Evolutionary conservation across 2,113 vertebrate species (phyloP).

Genomic region (Onychorhynchus coronatus): DNA sequence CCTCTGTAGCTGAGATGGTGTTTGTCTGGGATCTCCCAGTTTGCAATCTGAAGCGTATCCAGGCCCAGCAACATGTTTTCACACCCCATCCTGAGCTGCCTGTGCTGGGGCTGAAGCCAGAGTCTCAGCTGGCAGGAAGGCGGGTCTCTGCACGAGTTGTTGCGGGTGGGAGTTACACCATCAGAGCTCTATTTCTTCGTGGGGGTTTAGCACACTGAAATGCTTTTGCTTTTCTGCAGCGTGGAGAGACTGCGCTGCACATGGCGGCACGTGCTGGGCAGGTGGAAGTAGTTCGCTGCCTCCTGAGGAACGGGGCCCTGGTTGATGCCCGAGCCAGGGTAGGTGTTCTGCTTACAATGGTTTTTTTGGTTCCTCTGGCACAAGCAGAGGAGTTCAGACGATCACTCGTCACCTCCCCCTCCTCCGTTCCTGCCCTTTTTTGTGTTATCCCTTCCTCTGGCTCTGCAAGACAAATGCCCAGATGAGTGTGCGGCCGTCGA

Average conservation of each 20-base stretch:
- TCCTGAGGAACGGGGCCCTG: constrained; percentile 92
- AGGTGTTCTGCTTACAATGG: constrained; percentile 38
- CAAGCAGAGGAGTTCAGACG: neutral
- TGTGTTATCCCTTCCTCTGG: neutral
- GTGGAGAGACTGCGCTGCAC: constrained; percentile 93
- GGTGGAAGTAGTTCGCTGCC: constrained; percentile 96
- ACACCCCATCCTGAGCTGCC: accelerated
- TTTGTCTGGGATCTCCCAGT: neutral
- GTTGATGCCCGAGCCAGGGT: constrained; percentile 97
- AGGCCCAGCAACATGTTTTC: accelerated
- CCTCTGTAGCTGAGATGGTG: neutral
- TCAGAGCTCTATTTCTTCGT: neutral
- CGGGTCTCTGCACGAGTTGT: accelerated
- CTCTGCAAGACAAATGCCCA: neutral
- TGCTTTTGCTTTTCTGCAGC: constrained; percentile 75
- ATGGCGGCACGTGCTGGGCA: constrained; percentile 96
- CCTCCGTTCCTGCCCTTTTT: neutral
- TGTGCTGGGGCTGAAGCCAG: neutral
- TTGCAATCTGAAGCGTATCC: neutral
- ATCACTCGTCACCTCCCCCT: neutral
- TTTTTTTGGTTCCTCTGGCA: neutral
- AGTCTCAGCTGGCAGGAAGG: neutral
- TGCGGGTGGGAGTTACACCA: neutral
- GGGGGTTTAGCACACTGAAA: neutral
- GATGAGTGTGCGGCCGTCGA: neutral